Evolutionary conservation across 2,888 invertebrate genomes (phyloP).

Genomic region (Caenorhabditis drosophilae): DNA sequence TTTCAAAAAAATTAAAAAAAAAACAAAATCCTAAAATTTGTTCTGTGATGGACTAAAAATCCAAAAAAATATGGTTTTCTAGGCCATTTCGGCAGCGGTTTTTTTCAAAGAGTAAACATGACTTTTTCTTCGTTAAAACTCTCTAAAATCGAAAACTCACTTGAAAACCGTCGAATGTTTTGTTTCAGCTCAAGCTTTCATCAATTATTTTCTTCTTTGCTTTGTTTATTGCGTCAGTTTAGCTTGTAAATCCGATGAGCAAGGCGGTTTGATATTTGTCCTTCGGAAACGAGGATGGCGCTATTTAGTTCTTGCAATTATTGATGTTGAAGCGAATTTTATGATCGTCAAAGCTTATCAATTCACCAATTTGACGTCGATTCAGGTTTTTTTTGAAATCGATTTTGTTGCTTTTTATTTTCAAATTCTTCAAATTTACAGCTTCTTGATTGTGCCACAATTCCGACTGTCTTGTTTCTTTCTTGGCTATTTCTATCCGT

Average conservation of each 20-base stretch:
- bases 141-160: too few species aligned
- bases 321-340: conserved; percentile 87
- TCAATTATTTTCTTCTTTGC: conserved; percentile 81
- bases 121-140: too few species aligned
- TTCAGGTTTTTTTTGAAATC: too few species aligned
- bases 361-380: conserved; percentile 78
- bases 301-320: conserved; percentile 78
- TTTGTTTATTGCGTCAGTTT: conserved; percentile 81
- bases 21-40: too few species aligned
- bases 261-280: conserved; percentile 45
- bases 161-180: too few species aligned
- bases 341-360: conserved; percentile 82
- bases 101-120: too few species aligned
- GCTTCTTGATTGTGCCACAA: conserved; percentile 84
- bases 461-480: conserved; percentile 81
- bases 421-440: conserved; percentile 73
- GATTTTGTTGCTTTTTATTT: background rate
- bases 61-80: background rate
- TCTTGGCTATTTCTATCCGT: conserved; percentile 82
- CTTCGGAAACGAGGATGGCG: conserved; percentile 42
- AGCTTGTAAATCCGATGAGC: conserved; percentile 74
- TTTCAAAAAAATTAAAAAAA: too few species aligned
- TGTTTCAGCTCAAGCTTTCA: conserved; percentile 78
- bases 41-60: too few species aligned
- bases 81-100: background rate